Percentiles rank a stretch among this genome's conserved stretches.
phyloP scores from a whole-genome alignment of 2,797 vertebrate genomes.

The Fringilla coelebs region DNA sequence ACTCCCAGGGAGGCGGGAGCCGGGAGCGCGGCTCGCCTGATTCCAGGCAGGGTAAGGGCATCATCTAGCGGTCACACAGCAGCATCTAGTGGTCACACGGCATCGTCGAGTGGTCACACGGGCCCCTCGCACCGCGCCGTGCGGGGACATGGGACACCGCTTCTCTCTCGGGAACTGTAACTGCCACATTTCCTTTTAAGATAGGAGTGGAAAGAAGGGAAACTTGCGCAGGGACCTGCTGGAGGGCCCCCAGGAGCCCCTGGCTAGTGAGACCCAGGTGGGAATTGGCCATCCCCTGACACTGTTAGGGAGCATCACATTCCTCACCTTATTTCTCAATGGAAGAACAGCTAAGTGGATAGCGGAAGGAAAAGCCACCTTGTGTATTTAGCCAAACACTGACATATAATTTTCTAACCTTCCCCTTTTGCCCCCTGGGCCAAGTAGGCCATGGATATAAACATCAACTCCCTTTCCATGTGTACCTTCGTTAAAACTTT shows the following conservation, averaged over 20 bases:
- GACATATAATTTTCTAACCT: neutral
- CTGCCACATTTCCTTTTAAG: neutral
- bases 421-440: neutral
- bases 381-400: neutral
- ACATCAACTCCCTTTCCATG: neutral
- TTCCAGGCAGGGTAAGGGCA: neutral
- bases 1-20: neutral
- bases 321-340: neutral
- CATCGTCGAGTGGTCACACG: constrained; percentile 22
- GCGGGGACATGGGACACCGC: neutral
- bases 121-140: neutral
- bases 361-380: neutral
- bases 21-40: neutral
- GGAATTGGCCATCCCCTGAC: neutral
- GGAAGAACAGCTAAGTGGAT: neutral
- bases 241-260: neutral
- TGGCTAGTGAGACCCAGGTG: neutral
- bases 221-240: neutral
- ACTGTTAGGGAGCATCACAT: neutral
- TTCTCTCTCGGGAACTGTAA: neutral
- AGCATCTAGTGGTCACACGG: constrained; percentile 7
- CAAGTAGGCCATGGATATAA: neutral
- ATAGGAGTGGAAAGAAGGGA: neutral
- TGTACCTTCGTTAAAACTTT: neutral
- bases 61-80: constrained; percentile 2